Conservation (phyloP, 2,888 invertebrate genomes). For the Amiota communis region DNA sequence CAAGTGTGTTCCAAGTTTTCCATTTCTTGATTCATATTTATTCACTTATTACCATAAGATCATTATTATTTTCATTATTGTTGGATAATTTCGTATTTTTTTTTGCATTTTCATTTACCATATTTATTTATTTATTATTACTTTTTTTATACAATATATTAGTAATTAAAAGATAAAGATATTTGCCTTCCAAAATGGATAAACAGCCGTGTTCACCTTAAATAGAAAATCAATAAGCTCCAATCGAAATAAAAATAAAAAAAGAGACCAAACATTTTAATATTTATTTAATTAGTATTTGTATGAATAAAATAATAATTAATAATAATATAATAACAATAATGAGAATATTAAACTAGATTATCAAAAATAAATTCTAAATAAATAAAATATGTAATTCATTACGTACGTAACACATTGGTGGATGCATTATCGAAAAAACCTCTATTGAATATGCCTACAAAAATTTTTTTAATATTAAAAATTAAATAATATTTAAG, state of each 20-base stretch:
- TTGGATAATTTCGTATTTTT: too few species aligned
- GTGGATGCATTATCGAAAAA: conserved; percentile 42
- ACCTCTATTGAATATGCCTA: conserved; percentile 52
- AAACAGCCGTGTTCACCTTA: too few species aligned
- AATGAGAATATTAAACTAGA: background rate
- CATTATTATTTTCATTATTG: too few species aligned
- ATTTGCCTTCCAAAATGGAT: too few species aligned
- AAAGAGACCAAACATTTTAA: conserved; percentile 19
- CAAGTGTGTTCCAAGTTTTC: too few species aligned
- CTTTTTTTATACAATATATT: too few species aligned
- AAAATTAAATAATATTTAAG: conserved; percentile 46
- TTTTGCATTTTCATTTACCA: too few species aligned
- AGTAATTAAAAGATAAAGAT: too few species aligned
- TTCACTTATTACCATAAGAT: too few species aligned
- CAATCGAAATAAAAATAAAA: background rate
- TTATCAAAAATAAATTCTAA: background rate
- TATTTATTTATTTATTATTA: too few species aligned
- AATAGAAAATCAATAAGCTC: too few species aligned
- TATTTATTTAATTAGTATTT: background rate
- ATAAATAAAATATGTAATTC: conserved; percentile 1
- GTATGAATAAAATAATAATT: background rate
- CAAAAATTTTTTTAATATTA: conserved; percentile 33
- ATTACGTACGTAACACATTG: conserved; percentile 30
- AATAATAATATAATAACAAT: background rate
- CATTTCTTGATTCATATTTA: too few species aligned